Evolutionary conservation across 1,140 invertebrate genomes (phyloP).

Genomic region (Chironomus tepperi): DNA sequence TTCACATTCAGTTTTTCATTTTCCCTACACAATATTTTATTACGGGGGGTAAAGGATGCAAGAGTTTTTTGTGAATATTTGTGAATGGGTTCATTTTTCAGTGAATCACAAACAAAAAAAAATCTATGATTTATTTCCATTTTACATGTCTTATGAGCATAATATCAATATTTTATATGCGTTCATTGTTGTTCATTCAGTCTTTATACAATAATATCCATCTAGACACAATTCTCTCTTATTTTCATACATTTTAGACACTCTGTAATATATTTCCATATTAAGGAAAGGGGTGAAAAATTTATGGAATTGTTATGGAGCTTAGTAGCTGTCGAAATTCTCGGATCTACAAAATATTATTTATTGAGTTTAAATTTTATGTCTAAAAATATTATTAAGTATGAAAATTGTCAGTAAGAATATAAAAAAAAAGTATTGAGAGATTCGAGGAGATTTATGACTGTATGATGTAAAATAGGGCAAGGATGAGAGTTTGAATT

Average conservation of each 20-base stretch:
- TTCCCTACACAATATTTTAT: background rate
- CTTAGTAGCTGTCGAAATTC: constrained; percentile 13
- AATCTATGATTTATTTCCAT: constrained; percentile 23
- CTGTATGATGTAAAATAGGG: too few relatives aligned
- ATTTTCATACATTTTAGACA: background rate
- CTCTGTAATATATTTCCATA: background rate
- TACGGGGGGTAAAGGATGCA: background rate
- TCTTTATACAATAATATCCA: background rate
- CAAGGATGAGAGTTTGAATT: too few relatives aligned
- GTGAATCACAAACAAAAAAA: background rate
- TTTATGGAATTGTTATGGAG: constrained; percentile 15
- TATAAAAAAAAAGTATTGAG: too few relatives aligned
- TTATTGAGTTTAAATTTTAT: constrained; percentile 17
- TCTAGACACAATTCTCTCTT: too few relatives aligned
- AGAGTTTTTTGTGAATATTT: background rate
- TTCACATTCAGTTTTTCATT: too few relatives aligned
- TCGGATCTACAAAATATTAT: constrained; percentile 17
- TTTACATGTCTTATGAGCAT: constrained; percentile 24
- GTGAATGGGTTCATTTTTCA: constrained; percentile 20
- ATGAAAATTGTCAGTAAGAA: too few relatives aligned
- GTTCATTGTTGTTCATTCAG: constrained; percentile 18
- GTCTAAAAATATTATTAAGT: too few relatives aligned
- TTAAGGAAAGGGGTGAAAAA: background rate
- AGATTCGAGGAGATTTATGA: too few relatives aligned
- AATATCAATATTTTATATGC: constrained; percentile 18